Base-by-base conservation (phyloP, 2,797 vertebrate species). In the Acrossocheilus fasciatus region DNA sequence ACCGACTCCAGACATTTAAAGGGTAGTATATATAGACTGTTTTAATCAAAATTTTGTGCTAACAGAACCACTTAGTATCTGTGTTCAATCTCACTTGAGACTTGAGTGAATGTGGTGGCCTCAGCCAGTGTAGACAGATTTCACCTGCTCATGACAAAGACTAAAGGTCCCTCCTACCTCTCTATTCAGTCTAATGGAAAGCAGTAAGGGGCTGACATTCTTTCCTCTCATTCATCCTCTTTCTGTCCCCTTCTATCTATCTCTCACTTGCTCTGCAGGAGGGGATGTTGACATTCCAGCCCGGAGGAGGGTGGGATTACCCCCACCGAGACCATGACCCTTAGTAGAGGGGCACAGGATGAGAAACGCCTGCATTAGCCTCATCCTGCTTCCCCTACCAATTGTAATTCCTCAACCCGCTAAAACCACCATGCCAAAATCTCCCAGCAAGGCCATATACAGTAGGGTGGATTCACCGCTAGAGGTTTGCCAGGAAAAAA, bases 261-360 rank as follows among this genome's bases (percentile, higher is more conserved):
- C 83, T 47, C 41, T 78, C 52, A 72, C 15, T 78, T 77, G 34
- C 83, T 82, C 83, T 41, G 80, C 79, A 72, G 64, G 52, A 88
- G 87, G 36, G 36, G 34, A 88, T 57, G 69, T 82, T 86, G 84
- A 83, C 87, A 78, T 88, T 82, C 64, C 62, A 68, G 84, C 59
- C 39, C 17, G 54, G 11, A 73, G 72, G 81, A 72, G 54, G 64
- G 78, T 34, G 54, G 41, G 68, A 70, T 79, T 69, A 82, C 70
- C 47, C 66, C 81, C 68, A 50, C 47, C 1, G 41, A 68, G 78
- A 74, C 30, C 54, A 30, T 54, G 78, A 74, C 69, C 78, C 85
- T 64, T 81, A 62, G 23, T 59, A 75, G 30, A 64, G 41, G 14
- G 79, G 84, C 66, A 47, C n/a, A 30, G 84, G 84, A 82, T 82